Base-by-base conservation (phyloP, 2,888 invertebrate genomes). In the Bombylius discolor region DNA sequence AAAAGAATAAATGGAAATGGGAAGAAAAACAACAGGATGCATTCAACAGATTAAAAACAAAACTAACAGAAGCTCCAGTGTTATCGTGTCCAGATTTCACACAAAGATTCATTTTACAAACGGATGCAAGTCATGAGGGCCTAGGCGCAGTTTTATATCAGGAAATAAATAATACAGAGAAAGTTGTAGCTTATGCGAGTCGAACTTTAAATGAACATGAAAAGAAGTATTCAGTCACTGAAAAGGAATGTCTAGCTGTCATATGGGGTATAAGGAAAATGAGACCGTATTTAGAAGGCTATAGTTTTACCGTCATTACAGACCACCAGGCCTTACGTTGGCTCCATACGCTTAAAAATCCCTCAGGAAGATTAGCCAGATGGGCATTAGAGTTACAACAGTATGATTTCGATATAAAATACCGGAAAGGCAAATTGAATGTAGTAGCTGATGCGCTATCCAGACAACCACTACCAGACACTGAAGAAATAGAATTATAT, bases 161-260 rank as follows among this genome's bases (percentile, higher is more conserved):
- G 3, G 23, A 23, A 5, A 56, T 55, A 5, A 46, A 58, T 0
- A 55, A 58, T 2, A 42, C 54, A 34, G 63, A 63, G 32, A 39
- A 52, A n/a, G 57, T 61, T 2, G 58, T 63, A 11, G 55, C 56
- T 9, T 62, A 61, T 44, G 33, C 52, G 5, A 56, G 52, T 14
- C 33, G 49, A 4, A 52, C 45, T 4, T 23, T 56, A 12, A 56
- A 31, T 23, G 47, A 32, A 4, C 12, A 48, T 13, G 56, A 56
- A 47, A 36, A 47, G 32, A 51, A 48, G 13, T 56, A 52, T 34
- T 46, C 52, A 6, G 34, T 47, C 13, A 42, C 47, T 34, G 47
- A 52, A 45, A 50, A 34, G 14, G 23, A 51, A 23, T 23, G 23
- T 23, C 3, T 23, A 23, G 23, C 23, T 3, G 23, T 23, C 44